phyloP scores from a whole-genome alignment of 2,797 vertebrate genomes.

The Sebastolobus altivelis region DNA sequence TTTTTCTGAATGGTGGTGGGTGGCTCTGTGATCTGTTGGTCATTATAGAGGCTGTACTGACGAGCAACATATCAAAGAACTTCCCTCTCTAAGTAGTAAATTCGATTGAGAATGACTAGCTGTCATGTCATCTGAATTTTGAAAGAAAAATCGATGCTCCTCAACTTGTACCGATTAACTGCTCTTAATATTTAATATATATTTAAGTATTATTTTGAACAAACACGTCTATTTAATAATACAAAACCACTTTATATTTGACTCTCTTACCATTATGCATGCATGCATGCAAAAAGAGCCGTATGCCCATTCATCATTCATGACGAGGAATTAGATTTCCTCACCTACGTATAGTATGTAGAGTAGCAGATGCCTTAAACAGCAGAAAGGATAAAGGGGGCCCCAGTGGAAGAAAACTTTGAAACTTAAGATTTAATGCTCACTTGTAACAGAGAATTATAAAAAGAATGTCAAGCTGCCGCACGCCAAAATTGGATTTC shows the following conservation, averaged over 20 bases:
- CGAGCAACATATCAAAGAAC: not conserved
- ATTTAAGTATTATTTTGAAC: not conserved
- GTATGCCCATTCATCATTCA: constrained; percentile 19
- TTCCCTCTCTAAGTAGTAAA: not conserved
- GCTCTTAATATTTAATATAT: not conserved
- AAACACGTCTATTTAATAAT: not conserved
- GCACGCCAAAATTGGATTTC: constrained; percentile 35
- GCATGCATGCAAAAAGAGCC: constrained; percentile 20
- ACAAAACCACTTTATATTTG: constrained; percentile 6
- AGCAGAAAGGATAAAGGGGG: constrained; percentile 3
- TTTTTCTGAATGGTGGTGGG: not conserved
- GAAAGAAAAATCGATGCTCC: constrained; percentile 1
- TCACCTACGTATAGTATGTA: not conserved
- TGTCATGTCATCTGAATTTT: constrained; percentile 2
- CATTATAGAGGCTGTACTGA: constrained; percentile 3
- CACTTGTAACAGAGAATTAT: constrained; percentile 2
- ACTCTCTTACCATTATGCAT: not conserved
- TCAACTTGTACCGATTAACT: not conserved
- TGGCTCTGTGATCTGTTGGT: not conserved
- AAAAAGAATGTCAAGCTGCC: not conserved
- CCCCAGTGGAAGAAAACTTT: constrained; percentile 6
- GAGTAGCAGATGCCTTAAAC: not conserved
- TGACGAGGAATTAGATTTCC: constrained; percentile 11
- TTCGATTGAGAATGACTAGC: not conserved
- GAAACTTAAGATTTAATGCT: not conserved